Base-by-base conservation (phyloP, 2,797 vertebrate genomes). In the Phoxinus dragarum region DNA sequence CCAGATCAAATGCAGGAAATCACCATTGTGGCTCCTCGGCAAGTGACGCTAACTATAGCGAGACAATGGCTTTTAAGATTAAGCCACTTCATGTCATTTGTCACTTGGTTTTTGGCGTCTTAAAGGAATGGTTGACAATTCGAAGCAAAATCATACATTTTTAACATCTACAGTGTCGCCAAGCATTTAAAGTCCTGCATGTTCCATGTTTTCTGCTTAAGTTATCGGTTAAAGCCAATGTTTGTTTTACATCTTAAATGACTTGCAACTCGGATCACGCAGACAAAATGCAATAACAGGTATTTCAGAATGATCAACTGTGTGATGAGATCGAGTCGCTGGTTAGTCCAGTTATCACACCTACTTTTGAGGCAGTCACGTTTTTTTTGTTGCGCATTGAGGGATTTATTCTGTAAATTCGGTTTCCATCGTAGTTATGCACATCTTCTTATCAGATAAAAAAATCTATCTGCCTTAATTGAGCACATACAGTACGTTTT, bases 1-100 rank as follows among this genome's bases (percentile, higher is more conserved):
- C n/a, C 82, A 59, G 80, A 52, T 86, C 66, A 88, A 86, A 89
- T 12, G 44, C 87, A 88, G 86, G 86, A 90, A 78, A 82, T 36
- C 3, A 36, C 71, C 77, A 80, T 56, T 4, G 19, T 74, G 85
- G 42, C 81, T 86, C 85, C 75, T 54, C 12, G 64, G 80, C 72
- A 78, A 75, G 31, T 71, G 69, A 82, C 16, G 17, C 59, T 79
- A 44, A 49, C n/a, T 76, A 61, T 23, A 49, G 67, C 38, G 5
- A n/a, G 67, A 88, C 85, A 88, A 88, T 83, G 38, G 64, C 47
- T 36, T 64, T 36, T 56, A 56, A 67, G 54, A 78, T 38, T 52
- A 64, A 54, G n/a, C 66, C 56, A 54, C 11, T 44, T 23, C 10
- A 12, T 27, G 21, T 11, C 6, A 54, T 52, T 19, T 69, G 66